Percentiles rank a stretch among this genome's conserved stretches.
phyloP scores from a whole-genome alignment of 2,888 invertebrate genomes.

The Mythimna impura region DNA sequence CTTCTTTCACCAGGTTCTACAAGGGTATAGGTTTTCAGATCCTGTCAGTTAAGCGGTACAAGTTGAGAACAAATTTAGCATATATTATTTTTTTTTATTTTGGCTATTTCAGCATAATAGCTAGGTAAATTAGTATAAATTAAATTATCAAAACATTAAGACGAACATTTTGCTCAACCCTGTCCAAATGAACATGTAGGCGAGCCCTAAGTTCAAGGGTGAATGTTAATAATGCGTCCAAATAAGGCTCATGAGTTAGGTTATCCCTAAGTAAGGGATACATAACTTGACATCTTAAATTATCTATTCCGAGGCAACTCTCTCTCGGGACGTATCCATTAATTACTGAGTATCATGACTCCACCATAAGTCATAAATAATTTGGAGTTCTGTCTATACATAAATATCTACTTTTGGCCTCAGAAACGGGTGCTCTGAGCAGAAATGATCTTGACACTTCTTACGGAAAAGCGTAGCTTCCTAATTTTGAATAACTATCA shows the following conservation, averaged over 20 bases:
- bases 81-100: no score
- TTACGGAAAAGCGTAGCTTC: background rate
- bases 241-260: slow-evolving; percentile 38
- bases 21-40: background rate
- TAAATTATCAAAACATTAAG: slow-evolving; percentile 1
- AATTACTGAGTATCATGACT: slow-evolving; percentile 47
- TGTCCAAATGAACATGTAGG: slow-evolving; percentile 17
- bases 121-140: background rate
- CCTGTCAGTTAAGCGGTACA: background rate
- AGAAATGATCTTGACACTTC: background rate
- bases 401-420: background rate
- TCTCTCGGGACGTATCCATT: slow-evolving; percentile 46
- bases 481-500: no score
- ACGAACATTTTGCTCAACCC: background rate
- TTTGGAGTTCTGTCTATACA: background rate
- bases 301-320: slow-evolving; percentile 36
- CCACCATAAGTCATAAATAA: slow-evolving; percentile 42
- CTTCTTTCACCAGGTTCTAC: no score
- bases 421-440: background rate
- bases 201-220: slow-evolving; percentile 11
- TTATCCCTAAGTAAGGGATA: slow-evolving; percentile 42
- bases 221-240: slow-evolving; percentile 33
- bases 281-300: slow-evolving; percentile 45
- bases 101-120: background rate
- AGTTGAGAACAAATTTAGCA: no score